phyloP scores from a whole-genome alignment of 1,140 invertebrate genomes.

The Batillaria attramentaria region DNA sequence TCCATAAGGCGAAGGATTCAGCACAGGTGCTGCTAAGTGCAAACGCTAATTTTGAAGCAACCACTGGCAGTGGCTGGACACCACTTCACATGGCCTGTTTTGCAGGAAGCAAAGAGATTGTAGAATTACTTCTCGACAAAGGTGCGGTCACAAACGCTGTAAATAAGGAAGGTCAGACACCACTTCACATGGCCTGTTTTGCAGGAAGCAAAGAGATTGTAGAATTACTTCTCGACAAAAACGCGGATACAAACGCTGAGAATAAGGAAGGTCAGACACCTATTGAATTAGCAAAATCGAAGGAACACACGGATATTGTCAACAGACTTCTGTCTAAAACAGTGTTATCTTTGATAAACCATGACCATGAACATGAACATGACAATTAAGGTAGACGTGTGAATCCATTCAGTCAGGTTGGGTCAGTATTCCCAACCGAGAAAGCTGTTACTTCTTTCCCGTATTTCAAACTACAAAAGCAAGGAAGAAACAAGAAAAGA shows the following conservation, averaged over 20 bases:
- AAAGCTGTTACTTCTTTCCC: no score
- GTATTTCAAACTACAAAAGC: no score
- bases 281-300: neutral
- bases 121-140: neutral
- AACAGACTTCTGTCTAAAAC: neutral
- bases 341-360: no score
- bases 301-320: neutral
- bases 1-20: neutral
- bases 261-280: neutral
- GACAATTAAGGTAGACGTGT: no score
- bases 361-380: no score
- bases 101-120: neutral
- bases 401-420: no score
- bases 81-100: neutral
- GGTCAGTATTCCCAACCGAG: no score
- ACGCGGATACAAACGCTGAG: neutral
- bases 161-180: neutral
- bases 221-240: neutral
- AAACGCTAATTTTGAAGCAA: neutral
- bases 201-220: neutral
- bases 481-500: no score
- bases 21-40: neutral
- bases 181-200: neutral
- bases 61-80: neutral
- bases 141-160: neutral